These are phyloP conservation scores for Myiotriccus ornatus DNA, from an alignment of 2,797 vertebrate species.

Conservation along the genomic window DNA sequence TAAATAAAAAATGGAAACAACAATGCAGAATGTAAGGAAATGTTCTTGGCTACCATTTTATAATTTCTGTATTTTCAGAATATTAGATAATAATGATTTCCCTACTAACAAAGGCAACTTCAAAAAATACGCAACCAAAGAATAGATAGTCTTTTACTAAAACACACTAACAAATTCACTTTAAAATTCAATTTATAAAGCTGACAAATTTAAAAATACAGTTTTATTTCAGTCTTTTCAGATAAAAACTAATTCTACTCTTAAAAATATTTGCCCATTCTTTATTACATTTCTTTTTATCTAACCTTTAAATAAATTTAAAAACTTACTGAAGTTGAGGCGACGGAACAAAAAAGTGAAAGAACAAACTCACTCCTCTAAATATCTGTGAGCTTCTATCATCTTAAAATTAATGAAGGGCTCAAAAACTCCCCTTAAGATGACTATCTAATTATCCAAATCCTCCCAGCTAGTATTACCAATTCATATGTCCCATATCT, in stretches of 20 bases:
- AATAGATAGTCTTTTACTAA: background rate
- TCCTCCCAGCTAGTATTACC: background rate
- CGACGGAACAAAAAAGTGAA: background rate
- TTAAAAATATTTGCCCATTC: background rate
- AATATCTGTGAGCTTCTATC: background rate
- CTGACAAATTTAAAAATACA: background rate
- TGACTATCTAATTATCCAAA: background rate
- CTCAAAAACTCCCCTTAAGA: background rate
- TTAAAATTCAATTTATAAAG: background rate
- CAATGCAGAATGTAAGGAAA: background rate
- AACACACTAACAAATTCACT: background rate
- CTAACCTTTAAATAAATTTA: background rate
- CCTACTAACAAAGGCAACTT: background rate
- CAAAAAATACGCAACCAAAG: fast-evolving
- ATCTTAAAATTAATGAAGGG: background rate
- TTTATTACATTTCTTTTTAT: background rate
- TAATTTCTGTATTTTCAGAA: background rate
- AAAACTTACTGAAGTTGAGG: background rate
- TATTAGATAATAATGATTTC: background rate
- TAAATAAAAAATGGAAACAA: background rate
- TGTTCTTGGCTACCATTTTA: background rate
- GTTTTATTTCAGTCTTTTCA: background rate
- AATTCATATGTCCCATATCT: background rate
- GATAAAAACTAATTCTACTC: background rate
- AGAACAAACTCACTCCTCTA: background rate